A percentile compares a stretch with the other conserved stretches of the same genome.
Evolutionary conservation across 2,113 vertebrate genomes (phyloP).

Genomic region (Periophthalmodon schlosseri): DNA sequence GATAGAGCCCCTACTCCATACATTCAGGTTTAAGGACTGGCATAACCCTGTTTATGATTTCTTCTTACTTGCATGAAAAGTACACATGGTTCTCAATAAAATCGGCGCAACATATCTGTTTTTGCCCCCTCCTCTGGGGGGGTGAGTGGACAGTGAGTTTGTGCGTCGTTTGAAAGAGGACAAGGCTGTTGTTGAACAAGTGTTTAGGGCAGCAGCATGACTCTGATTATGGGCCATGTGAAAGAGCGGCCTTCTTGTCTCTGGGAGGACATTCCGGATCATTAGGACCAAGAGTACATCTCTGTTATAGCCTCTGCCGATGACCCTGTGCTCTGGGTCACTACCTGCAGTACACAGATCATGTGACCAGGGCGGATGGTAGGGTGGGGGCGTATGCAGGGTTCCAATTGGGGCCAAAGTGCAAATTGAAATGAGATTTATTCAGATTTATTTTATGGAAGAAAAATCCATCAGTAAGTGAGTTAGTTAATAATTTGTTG

Average conservation of each 20-base stretch:
- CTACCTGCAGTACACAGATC: conserved; percentile 49
- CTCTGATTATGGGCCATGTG: conserved; percentile 77
- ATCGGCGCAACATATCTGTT: not conserved
- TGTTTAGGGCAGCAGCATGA: conserved; percentile 72
- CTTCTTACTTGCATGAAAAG: not conserved
- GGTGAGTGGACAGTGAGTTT: conserved; percentile 30
- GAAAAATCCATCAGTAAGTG: not conserved
- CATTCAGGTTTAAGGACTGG: not conserved
- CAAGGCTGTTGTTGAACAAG: conserved; percentile 75
- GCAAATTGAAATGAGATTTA: not conserved
- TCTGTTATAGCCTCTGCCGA: conserved; percentile 64
- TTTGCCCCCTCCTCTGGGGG: not conserved
- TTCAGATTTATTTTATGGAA: not conserved
- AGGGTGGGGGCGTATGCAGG: no score
- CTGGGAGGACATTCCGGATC: conserved; percentile 74
- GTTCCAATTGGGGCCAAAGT: not conserved
- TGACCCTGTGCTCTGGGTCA: conserved; percentile 65
- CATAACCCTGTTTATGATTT: not conserved
- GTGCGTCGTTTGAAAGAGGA: conserved; percentile 60
- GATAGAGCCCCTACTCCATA: no score
- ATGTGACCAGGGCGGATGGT: conserved; percentile 34
- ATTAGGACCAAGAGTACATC: conserved; percentile 69
- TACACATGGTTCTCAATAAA: not conserved
- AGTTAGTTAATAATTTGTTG: not conserved
- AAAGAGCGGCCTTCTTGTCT: conserved; percentile 76